These are phyloP conservation scores for Leptocoma aspasia DNA, from an alignment of 2,113 vertebrate species.

Conservation along the genomic window DNA sequence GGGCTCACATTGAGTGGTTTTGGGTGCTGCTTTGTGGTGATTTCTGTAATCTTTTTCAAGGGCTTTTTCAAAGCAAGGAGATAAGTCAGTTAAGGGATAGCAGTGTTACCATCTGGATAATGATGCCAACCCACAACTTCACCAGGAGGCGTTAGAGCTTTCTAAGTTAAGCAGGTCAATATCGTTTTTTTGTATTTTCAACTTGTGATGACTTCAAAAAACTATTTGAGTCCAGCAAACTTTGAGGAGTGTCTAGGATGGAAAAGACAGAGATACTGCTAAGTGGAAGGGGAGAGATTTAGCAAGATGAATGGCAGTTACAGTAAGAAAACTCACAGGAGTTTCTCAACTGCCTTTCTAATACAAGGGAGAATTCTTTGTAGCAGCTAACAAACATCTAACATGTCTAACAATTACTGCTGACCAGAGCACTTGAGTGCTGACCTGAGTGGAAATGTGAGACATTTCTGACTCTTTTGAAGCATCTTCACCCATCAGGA, in stretches of 20 bases:
- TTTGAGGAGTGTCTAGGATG: neutral
- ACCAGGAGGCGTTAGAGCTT: constrained; percentile 8
- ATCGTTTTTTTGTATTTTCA: neutral
- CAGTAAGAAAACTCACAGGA: neutral
- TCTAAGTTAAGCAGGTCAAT: constrained; percentile 43
- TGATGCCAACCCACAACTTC: constrained; percentile 27
- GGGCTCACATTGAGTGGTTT: neutral
- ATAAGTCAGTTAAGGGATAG: neutral
- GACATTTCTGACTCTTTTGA: neutral
- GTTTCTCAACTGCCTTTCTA: neutral
- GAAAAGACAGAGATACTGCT: neutral
- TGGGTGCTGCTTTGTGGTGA: constrained; percentile 19
- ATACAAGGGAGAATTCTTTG: neutral
- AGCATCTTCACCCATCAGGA: neutral
- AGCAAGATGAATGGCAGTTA: neutral
- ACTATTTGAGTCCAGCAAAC: neutral
- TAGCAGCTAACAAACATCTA: neutral
- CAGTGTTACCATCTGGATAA: constrained; percentile 39
- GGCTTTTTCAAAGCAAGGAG: constrained; percentile 23
- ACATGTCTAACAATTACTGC: neutral
- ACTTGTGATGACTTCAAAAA: neutral
- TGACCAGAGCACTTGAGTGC: neutral
- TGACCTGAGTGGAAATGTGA: neutral
- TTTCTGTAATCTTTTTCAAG: constrained; percentile 25
- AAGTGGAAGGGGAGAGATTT: neutral